Evolutionary conservation across 2,113 vertebrate species (phyloP), one percentile per base, ranked within the genome.

Genomic region (Syngnathoides biaculeatus): DNA sequence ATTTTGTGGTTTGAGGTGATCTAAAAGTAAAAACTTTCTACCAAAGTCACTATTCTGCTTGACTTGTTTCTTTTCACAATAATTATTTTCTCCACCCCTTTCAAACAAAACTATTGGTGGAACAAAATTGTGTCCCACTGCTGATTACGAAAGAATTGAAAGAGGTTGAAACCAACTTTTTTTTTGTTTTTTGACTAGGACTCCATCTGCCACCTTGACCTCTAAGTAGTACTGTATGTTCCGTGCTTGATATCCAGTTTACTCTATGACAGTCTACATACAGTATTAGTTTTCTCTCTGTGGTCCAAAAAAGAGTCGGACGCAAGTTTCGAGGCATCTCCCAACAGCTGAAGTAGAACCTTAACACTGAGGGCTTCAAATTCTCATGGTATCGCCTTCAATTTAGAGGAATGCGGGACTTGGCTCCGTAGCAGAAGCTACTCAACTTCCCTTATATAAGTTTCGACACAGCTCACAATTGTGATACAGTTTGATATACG

Each of bases 381-480:
- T 79, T 75, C 65, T 72, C 52, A 35, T 22, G 27, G 47, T 40
- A 65, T 81, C 71, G 71, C 45, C 61, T 75, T 83, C 59, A 68
- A 65, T 43, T 64, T 43, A 12, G 74, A 64, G 65, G 35, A 43
- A 64, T 66, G n/a, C 39, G 50, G 2, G 38, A 35, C 30, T 27
- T 38, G 27, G 19, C 22, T 58, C 55, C 12, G 55, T 42, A 15
- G 17, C 9, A 72, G 13, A 42, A 48, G 48, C 43, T 38, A 35
- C 20, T 48, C 10, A 43, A 63, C 27, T 27, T 52, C 26, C 35
- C 6, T 9, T 30, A 9, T 17, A 43, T 30, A 35, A 38, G 56
- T 35, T 3, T 38, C 4, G 15, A 12, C 20, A 48, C 10, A 10
- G 35, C 53, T 24, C 22, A 27, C 19, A 45, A 15, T 6, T 55